These are phyloP conservation scores for Malthinus flaveolus DNA, from an alignment of 2,888 invertebrate genomes.

Conservation along the genomic window DNA sequence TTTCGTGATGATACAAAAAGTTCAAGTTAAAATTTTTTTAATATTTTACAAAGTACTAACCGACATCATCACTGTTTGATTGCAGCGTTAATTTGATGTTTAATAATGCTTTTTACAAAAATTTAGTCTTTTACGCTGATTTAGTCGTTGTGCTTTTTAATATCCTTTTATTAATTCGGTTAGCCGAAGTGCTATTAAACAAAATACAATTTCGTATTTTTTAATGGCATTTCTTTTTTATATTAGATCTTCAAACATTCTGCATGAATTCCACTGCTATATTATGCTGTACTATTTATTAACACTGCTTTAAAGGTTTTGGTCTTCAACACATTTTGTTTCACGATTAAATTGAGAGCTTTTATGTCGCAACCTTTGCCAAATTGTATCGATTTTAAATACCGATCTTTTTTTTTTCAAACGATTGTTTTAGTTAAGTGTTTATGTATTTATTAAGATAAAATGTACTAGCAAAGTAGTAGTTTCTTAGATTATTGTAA, in stretches of 20 bases:
- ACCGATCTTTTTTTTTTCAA: slow-evolving; percentile 4
- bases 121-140: slow-evolving; percentile 32
- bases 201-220: slow-evolving; percentile 16
- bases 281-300: slow-evolving; percentile 40
- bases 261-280: slow-evolving; percentile 49
- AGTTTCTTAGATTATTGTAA: slow-evolving; percentile 7
- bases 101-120: slow-evolving; percentile 35
- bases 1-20: slow-evolving; percentile 24
- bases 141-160: slow-evolving; percentile 30
- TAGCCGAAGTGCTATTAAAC: slow-evolving; percentile 27
- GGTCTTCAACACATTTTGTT: slow-evolving; percentile 47
- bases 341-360: slow-evolving; percentile 18
- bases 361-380: slow-evolving; percentile 15
- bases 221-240: slow-evolving; percentile 22
- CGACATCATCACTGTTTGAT: slow-evolving; percentile 48
- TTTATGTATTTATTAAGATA: slow-evolving; percentile 18
- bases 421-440: slow-evolving; percentile 2
- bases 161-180: slow-evolving; percentile 27
- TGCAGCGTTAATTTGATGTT: slow-evolving; percentile 40
- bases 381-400: slow-evolving; percentile 8
- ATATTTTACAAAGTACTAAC: slow-evolving; percentile 37
- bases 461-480: slow-evolving; percentile 23
- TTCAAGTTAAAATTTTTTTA: slow-evolving; percentile 14
- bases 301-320: slow-evolving; percentile 43
- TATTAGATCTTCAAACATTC: slow-evolving; percentile 55